A percentile compares a stretch with the other conserved stretches of the same genome.
These are phyloP conservation scores for Callopanchax toddi DNA, from an alignment of 2,113 vertebrate species.

Conservation along the genomic window DNA sequence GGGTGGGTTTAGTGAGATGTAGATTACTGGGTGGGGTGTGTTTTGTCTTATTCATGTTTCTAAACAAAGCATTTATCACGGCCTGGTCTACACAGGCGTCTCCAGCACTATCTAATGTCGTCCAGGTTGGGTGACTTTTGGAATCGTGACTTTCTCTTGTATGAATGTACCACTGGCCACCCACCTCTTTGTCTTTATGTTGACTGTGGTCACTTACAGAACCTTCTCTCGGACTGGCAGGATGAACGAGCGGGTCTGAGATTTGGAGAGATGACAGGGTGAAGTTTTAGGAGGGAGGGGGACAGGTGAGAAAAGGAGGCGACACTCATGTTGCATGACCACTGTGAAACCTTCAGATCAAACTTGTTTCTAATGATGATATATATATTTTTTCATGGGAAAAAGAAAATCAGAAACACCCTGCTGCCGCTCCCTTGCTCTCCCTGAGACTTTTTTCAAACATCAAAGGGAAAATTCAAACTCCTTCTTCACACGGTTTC, in stretches of 20 bases:
- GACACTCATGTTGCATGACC: slow-evolving; percentile 79
- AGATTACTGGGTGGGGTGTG: slow-evolving; percentile 71
- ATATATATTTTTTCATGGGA: slow-evolving; percentile 77
- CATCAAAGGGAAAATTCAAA: slow-evolving; percentile 56
- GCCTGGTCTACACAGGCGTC: slow-evolving; percentile 68
- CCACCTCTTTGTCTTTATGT: slow-evolving; percentile 72
- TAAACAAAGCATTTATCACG: slow-evolving; percentile 81
- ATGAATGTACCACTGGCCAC: slow-evolving; percentile 79
- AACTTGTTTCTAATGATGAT: slow-evolving; percentile 75
- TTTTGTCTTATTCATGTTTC: slow-evolving; percentile 76
- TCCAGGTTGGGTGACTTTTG: slow-evolving; percentile 69
- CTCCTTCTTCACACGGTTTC: slow-evolving; percentile 56
- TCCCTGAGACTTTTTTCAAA: slow-evolving; percentile 62
- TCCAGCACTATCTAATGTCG: slow-evolving; percentile 71
- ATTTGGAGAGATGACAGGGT: background rate
- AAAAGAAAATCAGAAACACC: slow-evolving; percentile 49
- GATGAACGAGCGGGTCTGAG: slow-evolving; percentile 18
- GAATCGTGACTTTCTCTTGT: slow-evolving; percentile 74
- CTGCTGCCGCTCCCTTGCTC: slow-evolving; percentile 56
- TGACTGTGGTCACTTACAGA: slow-evolving; percentile 74
- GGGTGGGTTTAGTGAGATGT: slow-evolving; percentile 56
- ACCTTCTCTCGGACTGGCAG: slow-evolving; percentile 62
- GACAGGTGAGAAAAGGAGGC: slow-evolving; percentile 56
- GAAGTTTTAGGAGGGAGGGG: background rate
- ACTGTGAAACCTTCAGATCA: slow-evolving; percentile 77